Evolutionary conservation across 1,140 invertebrate species (phyloP).

Genomic region (Penaeus indicus): DNA sequence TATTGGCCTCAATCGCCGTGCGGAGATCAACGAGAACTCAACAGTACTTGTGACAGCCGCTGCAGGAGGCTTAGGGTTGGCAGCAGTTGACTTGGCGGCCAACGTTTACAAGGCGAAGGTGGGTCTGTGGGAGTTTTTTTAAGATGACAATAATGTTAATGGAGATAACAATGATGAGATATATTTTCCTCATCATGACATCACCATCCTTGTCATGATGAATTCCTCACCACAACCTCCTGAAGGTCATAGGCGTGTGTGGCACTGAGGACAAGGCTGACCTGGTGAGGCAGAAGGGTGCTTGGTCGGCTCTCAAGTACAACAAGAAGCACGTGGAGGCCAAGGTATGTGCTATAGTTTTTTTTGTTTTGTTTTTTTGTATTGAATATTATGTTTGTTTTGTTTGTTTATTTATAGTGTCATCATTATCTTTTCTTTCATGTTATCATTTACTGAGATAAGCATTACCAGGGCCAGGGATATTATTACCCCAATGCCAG

Average conservation of each 20-base stretch:
- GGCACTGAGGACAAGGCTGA: conserved; percentile 74
- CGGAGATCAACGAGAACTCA: conserved; percentile 73
- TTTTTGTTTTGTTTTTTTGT: too few species aligned
- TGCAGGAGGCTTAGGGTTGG: conserved; percentile 75
- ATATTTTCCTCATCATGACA: too few species aligned
- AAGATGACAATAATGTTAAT: too few species aligned
- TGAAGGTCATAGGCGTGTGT: conserved; percentile 76
- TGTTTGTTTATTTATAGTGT: too few species aligned
- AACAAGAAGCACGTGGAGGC: conserved; percentile 73
- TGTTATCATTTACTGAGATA: too few species aligned
- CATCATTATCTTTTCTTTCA: too few species aligned
- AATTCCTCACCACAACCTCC: conserved; percentile 39
- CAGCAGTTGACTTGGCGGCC: conserved; percentile 76
- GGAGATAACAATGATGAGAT: too few species aligned
- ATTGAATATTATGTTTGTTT: too few species aligned
- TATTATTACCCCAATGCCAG: too few species aligned
- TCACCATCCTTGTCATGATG: too few species aligned
- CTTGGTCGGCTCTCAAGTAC: conserved; percentile 75
- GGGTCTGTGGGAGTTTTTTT: background rate
- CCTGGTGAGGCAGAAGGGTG: conserved; percentile 75
- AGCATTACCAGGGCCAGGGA: too few species aligned
- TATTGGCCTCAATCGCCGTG: conserved; percentile 74
- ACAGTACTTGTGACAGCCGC: conserved; percentile 76
- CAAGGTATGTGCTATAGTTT: conserved; percentile 69
- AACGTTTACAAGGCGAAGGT: conserved; percentile 77